These are phyloP conservation scores for Tetramorium simillimum DNA, from an alignment of 1,140 invertebrate genomes.

Conservation along the genomic window DNA sequence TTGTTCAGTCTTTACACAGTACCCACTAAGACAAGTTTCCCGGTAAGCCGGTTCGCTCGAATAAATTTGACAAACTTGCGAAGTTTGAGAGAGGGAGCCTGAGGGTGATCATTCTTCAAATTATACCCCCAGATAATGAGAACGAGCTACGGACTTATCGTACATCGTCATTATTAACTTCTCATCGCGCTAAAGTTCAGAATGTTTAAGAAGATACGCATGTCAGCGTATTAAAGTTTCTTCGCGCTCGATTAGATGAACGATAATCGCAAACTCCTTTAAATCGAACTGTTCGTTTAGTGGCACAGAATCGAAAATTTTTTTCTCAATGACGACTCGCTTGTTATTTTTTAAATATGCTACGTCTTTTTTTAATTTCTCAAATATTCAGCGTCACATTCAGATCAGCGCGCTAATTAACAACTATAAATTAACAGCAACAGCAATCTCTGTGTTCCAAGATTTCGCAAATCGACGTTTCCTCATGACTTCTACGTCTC, in stretches of 20 bases:
- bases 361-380: not conserved
- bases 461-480: conserved; percentile 21
- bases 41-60: not conserved
- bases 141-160: not conserved
- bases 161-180: conserved; percentile 36
- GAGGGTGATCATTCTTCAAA: conserved; percentile 3
- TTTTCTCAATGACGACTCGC: not conserved
- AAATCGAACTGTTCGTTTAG: not conserved
- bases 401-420: not conserved
- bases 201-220: conserved; percentile 6
- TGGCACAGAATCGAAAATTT: not conserved
- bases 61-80: not conserved
- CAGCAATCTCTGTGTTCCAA: not conserved
- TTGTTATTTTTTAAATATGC: not conserved
- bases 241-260: not conserved
- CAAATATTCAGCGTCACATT: not conserved
- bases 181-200: not conserved
- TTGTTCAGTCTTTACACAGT: not conserved
- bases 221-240: conserved; percentile 2
- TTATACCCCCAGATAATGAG: conserved; percentile 19
- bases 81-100: not conserved
- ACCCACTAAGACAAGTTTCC: not conserved
- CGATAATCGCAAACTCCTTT: not conserved
- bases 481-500: not conserved
- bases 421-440: not conserved